phyloP scores from a whole-genome alignment of 2,797 vertebrate genomes.

The Cyclopterus lumpus region DNA sequence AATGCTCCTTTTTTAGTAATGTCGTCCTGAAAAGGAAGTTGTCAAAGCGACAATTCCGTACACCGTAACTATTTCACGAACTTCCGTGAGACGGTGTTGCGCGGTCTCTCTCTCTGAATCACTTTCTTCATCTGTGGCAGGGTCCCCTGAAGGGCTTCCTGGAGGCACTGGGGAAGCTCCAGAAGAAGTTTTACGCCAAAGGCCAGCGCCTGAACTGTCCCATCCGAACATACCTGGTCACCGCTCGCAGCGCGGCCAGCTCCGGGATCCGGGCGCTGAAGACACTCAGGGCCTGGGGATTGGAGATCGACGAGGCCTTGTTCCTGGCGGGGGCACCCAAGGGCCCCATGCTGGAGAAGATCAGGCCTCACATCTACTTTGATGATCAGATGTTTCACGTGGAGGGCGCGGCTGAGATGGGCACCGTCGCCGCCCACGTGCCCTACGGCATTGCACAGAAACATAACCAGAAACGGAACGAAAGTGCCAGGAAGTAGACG shows the following conservation, averaged over 20 bases:
- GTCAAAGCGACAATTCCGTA: too few relatives aligned
- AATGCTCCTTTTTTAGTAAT: too few relatives aligned
- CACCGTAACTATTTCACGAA: background rate
- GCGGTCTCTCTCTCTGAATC: background rate
- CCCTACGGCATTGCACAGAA: slow-evolving; percentile 94
- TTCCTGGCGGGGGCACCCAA: slow-evolving; percentile 96
- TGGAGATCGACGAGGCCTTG: slow-evolving; percentile 95
- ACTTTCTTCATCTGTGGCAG: slow-evolving; percentile 67
- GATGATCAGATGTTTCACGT: slow-evolving; percentile 99
- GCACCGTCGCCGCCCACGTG: slow-evolving; percentile 94
- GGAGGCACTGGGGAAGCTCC: slow-evolving; percentile 93
- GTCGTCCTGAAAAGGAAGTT: too few relatives aligned
- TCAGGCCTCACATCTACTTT: slow-evolving; percentile 97
- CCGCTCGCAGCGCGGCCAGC: slow-evolving; percentile 95
- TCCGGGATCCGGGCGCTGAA: slow-evolving; percentile 96
- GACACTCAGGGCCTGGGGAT: slow-evolving; percentile 95
- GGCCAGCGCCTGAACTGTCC: slow-evolving; percentile 94
- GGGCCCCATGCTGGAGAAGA: slow-evolving; percentile 95
- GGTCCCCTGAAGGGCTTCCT: slow-evolving; percentile 96
- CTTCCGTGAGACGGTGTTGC: background rate
- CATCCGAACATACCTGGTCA: slow-evolving; percentile 96
- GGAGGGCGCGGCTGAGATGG: slow-evolving; percentile 93
- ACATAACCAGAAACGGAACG: slow-evolving; percentile 62
- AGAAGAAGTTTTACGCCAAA: slow-evolving; percentile 97
- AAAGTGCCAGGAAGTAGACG: slow-evolving; percentile 68